These are phyloP conservation scores for Lithophane semibrunnea DNA, from an alignment of 2,888 invertebrate species.

Conservation along the genomic window DNA sequence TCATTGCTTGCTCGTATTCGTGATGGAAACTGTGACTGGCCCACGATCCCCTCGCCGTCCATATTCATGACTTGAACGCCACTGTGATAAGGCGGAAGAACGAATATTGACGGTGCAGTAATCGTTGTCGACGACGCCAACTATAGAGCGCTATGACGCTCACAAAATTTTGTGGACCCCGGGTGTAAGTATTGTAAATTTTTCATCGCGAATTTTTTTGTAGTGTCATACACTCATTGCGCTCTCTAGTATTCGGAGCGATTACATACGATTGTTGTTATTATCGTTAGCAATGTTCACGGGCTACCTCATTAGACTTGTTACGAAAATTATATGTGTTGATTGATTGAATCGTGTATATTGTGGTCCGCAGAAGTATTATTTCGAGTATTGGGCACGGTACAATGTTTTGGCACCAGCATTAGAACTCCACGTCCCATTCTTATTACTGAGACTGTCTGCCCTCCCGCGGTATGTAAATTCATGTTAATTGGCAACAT, in stretches of 20 bases:
- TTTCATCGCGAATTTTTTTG: constrained; percentile 53
- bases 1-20: constrained; percentile 58
- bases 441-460: constrained; percentile 77
- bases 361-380: constrained; percentile 68
- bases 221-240: constrained; percentile 59
- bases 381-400: constrained; percentile 60
- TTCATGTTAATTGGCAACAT: constrained; percentile 63
- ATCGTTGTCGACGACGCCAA: constrained; percentile 22
- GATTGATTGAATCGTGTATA: constrained; percentile 65
- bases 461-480: constrained; percentile 75
- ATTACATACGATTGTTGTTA: constrained; percentile 66
- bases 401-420: constrained; percentile 75
- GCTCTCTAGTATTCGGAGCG: constrained; percentile 66
- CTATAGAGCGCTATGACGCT: constrained; percentile 33
- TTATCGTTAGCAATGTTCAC: constrained; percentile 66
- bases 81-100: constrained; percentile 57
- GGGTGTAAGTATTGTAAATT: constrained; percentile 66
- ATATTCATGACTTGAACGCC: constrained; percentile 31
- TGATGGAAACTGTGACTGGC: constrained; percentile 41
- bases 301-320: constrained; percentile 73
- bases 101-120: constrained; percentile 31
- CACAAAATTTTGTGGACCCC: constrained; percentile 54
- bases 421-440: constrained; percentile 70
- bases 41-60: constrained; percentile 28
- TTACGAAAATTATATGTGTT: constrained; percentile 66